These are phyloP conservation scores for Streptopelia turtur DNA, from an alignment of 2,797 vertebrate species.

Conservation along the genomic window DNA sequence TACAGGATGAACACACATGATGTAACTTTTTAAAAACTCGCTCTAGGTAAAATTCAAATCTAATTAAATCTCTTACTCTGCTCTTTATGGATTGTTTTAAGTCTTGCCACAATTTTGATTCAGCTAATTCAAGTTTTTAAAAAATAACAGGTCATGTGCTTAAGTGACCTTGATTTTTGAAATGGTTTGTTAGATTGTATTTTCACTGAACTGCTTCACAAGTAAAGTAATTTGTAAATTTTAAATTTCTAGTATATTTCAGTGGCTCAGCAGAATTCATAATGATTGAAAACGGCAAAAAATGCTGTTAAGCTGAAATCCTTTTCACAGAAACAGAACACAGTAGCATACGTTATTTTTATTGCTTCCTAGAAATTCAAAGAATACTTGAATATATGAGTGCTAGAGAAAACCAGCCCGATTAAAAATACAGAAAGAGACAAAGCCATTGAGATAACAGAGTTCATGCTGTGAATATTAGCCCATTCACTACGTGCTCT, in stretches of 20 bases:
- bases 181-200: not conserved
- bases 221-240: not conserved
- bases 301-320: not conserved
- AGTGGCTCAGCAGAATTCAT: not conserved
- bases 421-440: not conserved
- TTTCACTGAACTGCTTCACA: not conserved
- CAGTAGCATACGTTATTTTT: slow-evolving; percentile 7
- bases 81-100: not conserved
- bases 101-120: not conserved
- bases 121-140: not conserved
- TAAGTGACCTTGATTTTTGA: not conserved
- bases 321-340: not conserved
- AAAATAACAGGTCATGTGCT: not conserved
- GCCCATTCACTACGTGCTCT: not conserved
- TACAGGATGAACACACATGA: not conserved
- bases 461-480: not conserved
- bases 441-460: not conserved
- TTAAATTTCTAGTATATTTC: slow-evolving; percentile 1
- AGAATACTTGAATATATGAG: slow-evolving; percentile 11
- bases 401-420: not conserved
- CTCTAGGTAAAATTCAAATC: not conserved
- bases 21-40: not conserved
- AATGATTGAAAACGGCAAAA: slow-evolving; percentile 22
- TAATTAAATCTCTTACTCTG: not conserved
- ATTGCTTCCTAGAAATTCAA: slow-evolving; percentile 21